Evolutionary conservation across 2,113 vertebrate species (phyloP).

Genomic region (Mohoua ochrocephala): DNA sequence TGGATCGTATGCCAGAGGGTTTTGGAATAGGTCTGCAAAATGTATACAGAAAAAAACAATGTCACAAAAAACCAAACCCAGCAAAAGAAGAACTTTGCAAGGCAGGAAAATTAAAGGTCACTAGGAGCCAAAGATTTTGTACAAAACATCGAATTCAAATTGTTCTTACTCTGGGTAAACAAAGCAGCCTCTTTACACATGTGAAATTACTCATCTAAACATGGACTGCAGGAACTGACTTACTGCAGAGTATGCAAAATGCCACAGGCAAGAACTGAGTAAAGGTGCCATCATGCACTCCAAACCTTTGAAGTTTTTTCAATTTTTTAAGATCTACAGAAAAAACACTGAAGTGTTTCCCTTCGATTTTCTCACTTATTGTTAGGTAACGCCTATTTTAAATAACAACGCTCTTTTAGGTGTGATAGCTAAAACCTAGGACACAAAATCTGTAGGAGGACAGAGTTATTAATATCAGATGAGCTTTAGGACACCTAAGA

Average conservation of each 20-base stretch:
- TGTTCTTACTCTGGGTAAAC: not conserved
- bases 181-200: not conserved
- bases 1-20: constrained; percentile 73
- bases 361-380: not conserved
- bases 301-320: not conserved
- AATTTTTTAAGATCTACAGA: not conserved
- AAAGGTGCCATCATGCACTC: not conserved
- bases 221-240: not conserved
- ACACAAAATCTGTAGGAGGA: not conserved
- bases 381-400: not conserved
- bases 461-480: not conserved
- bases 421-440: not conserved
- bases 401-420: not conserved
- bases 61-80: not conserved
- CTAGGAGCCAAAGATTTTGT: not conserved
- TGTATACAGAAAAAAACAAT: not conserved
- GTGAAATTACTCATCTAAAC: not conserved
- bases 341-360: not conserved
- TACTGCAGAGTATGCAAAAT: not conserved
- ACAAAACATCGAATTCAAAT: not conserved
- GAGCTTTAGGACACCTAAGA: not conserved
- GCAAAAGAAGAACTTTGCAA: not conserved
- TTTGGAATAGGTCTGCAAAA: constrained; percentile 76
- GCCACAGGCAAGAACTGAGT: not conserved
- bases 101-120: not conserved